These are phyloP conservation scores for Echinometra lucunter DNA, from an alignment of 53 echinoderm and acorn worm genomes.

Conservation along the genomic window DNA sequence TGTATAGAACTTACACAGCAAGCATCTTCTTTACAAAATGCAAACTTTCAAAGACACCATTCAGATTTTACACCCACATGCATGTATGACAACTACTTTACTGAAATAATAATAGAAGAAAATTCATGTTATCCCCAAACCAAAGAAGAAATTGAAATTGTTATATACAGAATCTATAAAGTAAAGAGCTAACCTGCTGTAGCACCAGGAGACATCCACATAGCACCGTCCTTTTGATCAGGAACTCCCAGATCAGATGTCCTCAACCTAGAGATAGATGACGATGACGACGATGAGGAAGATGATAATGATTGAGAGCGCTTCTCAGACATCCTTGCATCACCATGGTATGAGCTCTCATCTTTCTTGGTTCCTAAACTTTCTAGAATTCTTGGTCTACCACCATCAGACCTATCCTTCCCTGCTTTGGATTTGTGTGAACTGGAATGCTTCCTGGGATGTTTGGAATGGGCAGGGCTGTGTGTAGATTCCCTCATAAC, in stretches of 20 bases:
- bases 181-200: constrained; percentile 16
- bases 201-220: constrained; percentile 21
- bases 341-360: not conserved
- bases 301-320: constrained; percentile 5
- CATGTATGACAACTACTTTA: too few relatives aligned
- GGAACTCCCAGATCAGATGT: constrained; percentile 39
- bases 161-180: not conserved
- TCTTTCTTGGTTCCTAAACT: not conserved
- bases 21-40: too few relatives aligned
- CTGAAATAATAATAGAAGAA: too few relatives aligned
- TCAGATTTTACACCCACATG: too few relatives aligned
- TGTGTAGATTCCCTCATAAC: not conserved
- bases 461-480: constrained; percentile 39
- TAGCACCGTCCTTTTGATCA: constrained; percentile 30
- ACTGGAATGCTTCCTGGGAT: constrained; percentile 19
- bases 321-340: not conserved
- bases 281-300: not conserved
- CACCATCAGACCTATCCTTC: not conserved
- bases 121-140: too few relatives aligned
- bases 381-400: not conserved
- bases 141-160: not conserved
- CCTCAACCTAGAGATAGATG: not conserved
- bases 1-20: too few relatives aligned
- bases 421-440: constrained; percentile 20
- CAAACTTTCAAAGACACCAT: too few relatives aligned